These are phyloP conservation scores for Eueremaeus valkanovi DNA, from an alignment of 2,888 invertebrate species.

Conservation along the genomic window DNA sequence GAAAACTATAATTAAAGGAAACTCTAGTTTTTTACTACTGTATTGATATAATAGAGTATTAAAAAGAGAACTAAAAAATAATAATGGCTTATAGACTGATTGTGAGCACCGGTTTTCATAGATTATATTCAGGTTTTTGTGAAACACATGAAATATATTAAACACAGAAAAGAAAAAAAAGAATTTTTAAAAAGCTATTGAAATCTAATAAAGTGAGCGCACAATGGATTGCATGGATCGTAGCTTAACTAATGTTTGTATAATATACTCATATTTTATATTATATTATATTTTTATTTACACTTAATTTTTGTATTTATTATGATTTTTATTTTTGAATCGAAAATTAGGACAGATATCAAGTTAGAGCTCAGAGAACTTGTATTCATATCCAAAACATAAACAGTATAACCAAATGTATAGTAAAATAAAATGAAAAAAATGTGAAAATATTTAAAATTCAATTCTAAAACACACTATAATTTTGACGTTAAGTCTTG, in stretches of 20 bases:
- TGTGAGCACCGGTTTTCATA: neutral
- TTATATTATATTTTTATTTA: constrained; percentile 8
- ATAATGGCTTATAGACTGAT: neutral
- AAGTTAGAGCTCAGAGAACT: neutral
- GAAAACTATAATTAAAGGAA: neutral
- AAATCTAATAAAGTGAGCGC: neutral
- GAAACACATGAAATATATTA: neutral
- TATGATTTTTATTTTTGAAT: neutral
- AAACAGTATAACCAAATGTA: neutral
- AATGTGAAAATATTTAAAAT: neutral
- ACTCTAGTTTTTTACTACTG: neutral
- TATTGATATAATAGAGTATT: neutral
- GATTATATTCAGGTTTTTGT: neutral
- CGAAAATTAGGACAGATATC: constrained; percentile 5
- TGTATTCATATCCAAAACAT: neutral
- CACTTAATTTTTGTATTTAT: constrained; percentile 2
- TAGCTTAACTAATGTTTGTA: neutral
- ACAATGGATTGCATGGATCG: constrained; percentile 8
- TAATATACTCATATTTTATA: too few species aligned
- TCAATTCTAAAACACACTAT: neutral
- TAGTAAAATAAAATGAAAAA: neutral
- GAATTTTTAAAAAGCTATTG: neutral
- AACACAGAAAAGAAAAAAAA: constrained; percentile 3
- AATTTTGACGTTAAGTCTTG: neutral
- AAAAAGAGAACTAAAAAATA: neutral